phyloP scores from a whole-genome alignment of 2,888 invertebrate genomes.

The Protonemura montana region DNA sequence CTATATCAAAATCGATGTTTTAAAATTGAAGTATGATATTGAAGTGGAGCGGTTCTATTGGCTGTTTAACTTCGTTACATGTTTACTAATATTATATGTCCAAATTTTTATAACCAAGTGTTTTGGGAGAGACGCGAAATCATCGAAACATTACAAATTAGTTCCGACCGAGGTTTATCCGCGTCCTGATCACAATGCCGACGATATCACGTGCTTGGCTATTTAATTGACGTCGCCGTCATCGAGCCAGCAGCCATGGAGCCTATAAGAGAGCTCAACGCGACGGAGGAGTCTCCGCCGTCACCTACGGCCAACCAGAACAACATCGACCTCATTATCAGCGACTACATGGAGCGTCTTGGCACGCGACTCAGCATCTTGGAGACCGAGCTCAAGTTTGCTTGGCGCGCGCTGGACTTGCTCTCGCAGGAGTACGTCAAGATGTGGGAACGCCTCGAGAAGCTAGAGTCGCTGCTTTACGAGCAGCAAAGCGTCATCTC shows the following conservation, averaged over 20 bases:
- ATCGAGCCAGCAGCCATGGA: slow-evolving; percentile 35
- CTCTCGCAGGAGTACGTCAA: slow-evolving; percentile 91
- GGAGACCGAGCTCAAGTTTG: slow-evolving; percentile 90
- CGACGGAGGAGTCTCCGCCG: slow-evolving; percentile 27
- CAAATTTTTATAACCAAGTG: not conserved
- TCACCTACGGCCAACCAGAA: slow-evolving; percentile 44
- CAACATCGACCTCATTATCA: slow-evolving; percentile 68
- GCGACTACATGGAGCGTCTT: slow-evolving; percentile 90
- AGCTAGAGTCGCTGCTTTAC: slow-evolving; percentile 83
- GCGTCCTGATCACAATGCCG: not conserved
- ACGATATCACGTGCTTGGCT: not conserved
- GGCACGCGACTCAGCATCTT: slow-evolving; percentile 86
- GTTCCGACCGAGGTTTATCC: not conserved
- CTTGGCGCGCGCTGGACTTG: slow-evolving; percentile 90
- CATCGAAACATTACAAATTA: not conserved
- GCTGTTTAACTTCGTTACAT: slow-evolving; percentile 29
- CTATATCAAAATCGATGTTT: slow-evolving; percentile 29
- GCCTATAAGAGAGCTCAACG: not conserved
- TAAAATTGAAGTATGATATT: slow-evolving; percentile 20
- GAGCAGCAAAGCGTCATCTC: slow-evolving; percentile 92
- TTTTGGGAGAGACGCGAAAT: not conserved
- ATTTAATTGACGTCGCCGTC: not conserved
- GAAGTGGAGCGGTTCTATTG: slow-evolving; percentile 35
- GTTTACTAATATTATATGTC: slow-evolving; percentile 17
- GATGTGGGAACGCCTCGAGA: slow-evolving; percentile 92